Conservation (phyloP, 2,797 vertebrate genomes). For the Eurystomus glaucurus region DNA sequence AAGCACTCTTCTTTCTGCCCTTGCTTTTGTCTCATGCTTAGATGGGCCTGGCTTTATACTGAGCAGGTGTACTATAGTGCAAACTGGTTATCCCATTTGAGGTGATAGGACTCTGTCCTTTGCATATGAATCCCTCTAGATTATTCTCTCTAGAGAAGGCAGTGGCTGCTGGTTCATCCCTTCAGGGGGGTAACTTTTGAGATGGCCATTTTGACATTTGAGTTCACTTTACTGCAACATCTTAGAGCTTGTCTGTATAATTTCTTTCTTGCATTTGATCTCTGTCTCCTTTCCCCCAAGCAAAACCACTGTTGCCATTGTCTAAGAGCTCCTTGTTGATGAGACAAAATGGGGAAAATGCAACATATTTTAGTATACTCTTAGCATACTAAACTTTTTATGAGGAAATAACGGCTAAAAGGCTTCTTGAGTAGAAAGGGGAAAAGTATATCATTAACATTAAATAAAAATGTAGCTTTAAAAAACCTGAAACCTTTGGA, state of each 20-base stretch:
- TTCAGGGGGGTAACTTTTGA: not conserved
- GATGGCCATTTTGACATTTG: not conserved
- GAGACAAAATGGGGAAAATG: not conserved
- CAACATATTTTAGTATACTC: not conserved
- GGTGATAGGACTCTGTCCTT: not conserved
- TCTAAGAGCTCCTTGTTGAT: not conserved
- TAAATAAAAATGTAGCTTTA: not conserved
- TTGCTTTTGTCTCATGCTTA: not conserved
- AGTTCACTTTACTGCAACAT: not conserved
- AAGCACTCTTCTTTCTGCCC: not conserved
- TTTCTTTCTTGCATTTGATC: not conserved
- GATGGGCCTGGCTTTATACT: rapidly evolving
- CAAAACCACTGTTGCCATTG: not conserved
- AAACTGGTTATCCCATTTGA: rapidly evolving
- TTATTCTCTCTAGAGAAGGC: not conserved
- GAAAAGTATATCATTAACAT: not conserved
- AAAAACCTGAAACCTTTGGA: not conserved
- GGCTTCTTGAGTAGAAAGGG: not conserved
- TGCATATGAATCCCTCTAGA: not conserved
- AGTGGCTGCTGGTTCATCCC: not conserved
- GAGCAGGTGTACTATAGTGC: not conserved
- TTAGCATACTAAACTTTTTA: not conserved
- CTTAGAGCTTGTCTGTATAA: not conserved
- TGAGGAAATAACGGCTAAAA: not conserved
- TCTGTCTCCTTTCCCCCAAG: not conserved